A percentile compares a stretch with the other conserved stretches of the same genome.
Evolutionary conservation across 2,113 vertebrate species (phyloP).

Genomic region (Seriola dumerili): DNA sequence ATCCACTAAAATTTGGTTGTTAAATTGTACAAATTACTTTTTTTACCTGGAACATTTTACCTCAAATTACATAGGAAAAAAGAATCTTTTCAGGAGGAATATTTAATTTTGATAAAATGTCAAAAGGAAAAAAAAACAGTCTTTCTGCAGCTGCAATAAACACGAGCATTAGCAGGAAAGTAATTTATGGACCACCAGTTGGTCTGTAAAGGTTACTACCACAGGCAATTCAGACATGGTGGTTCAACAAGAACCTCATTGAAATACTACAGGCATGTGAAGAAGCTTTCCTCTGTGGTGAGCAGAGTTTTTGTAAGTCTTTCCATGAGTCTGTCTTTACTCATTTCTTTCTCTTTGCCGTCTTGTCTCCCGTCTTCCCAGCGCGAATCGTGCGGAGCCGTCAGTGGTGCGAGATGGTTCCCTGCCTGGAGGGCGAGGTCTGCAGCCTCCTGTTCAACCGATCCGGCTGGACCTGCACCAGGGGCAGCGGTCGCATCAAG

Average conservation of each 20-base stretch:
- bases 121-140: conserved; percentile 9
- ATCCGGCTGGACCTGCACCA: conserved; percentile 90
- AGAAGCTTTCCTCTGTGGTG: conserved; percentile 26
- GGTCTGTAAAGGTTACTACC: conserved; percentile 77
- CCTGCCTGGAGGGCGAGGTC: conserved; percentile 88
- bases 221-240: conserved; percentile 64
- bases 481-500: conserved; percentile 88
- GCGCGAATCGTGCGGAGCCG: conserved; percentile 86
- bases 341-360: conserved; percentile 35
- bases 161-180: conserved; percentile 36
- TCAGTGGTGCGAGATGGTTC: conserved; percentile 90
- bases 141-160: conserved; percentile 42
- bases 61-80: not conserved
- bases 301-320: conserved; percentile 39
- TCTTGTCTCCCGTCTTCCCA: conserved; percentile 57
- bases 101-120: conserved; percentile 43
- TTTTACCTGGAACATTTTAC: not conserved
- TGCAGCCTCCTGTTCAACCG: conserved; percentile 88
- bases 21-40: not conserved
- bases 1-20: not conserved
- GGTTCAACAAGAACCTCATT: conserved; percentile 63
- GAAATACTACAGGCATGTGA: conserved; percentile 51
- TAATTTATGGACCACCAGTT: conserved; percentile 73
- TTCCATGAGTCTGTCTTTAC: not conserved
- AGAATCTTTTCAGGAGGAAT: conserved; percentile 19